Conservation (phyloP, 1,140 invertebrate genomes). For the Lordiphosa clarofinis region DNA sequence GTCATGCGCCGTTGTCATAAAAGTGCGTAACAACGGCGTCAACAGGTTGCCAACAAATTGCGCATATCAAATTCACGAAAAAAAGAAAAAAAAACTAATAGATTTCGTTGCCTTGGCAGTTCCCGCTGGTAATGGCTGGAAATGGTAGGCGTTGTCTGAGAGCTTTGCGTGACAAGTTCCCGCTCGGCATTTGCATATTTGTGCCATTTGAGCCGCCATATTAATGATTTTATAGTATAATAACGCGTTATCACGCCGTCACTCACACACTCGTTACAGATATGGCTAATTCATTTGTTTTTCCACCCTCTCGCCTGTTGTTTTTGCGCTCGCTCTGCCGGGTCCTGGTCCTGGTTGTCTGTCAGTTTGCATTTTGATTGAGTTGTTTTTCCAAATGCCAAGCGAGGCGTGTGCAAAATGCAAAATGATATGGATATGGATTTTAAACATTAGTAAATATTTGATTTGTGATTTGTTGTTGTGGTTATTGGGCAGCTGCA, state of each 20-base stretch:
- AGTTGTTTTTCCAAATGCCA: slow-evolving; percentile 49
- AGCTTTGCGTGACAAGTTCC: slow-evolving; percentile 59
- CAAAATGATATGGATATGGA: slow-evolving; percentile 49
- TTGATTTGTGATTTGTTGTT: slow-evolving; percentile 65
- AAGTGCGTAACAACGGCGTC: slow-evolving; percentile 59
- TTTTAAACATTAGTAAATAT: slow-evolving; percentile 62
- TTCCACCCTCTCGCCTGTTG: neutral
- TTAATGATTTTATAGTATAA: slow-evolving; percentile 75
- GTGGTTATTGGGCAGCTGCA: slow-evolving; percentile 27
- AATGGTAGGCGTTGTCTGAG: slow-evolving; percentile 66
- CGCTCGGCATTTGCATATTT: slow-evolving; percentile 61
- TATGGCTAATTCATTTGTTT: slow-evolving; percentile 69
- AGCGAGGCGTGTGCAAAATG: slow-evolving; percentile 37
- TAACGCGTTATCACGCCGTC: slow-evolving; percentile 72
- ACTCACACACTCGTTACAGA: slow-evolving; percentile 43
- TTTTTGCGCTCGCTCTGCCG: neutral
- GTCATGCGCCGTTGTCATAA: slow-evolving; percentile 41
- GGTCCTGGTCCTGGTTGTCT: slow-evolving; percentile 2
- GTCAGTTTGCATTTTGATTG: slow-evolving; percentile 70
- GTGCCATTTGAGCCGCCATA: slow-evolving; percentile 61
- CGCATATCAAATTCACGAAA: slow-evolving; percentile 75
- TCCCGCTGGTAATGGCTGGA: slow-evolving; percentile 32
- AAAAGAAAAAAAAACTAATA: slow-evolving; percentile 62
- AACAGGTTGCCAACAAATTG: slow-evolving; percentile 75
- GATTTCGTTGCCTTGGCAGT: slow-evolving; percentile 58